phyloP scores from a whole-genome alignment of 2,888 invertebrate species.

The Lochmaea crataegi region DNA sequence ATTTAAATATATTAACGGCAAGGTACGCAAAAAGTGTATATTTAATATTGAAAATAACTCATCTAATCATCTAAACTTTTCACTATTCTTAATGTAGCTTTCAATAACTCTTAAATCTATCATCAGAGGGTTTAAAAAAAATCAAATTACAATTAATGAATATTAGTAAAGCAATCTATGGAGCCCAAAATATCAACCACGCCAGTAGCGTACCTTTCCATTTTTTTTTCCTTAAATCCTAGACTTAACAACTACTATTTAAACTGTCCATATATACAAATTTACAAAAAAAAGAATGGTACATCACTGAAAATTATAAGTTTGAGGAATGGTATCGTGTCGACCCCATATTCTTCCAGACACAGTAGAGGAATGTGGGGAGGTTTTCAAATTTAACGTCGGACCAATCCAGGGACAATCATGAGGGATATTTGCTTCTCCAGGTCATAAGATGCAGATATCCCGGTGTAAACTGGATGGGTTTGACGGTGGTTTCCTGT shows the following conservation, averaged over 20 bases:
- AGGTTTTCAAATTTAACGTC: constrained; percentile 41
- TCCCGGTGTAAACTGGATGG: constrained; percentile 48
- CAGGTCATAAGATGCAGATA: constrained; percentile 59
- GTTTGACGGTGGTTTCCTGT: constrained; percentile 37
- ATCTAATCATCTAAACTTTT: constrained; percentile 50
- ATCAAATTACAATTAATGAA: constrained; percentile 26
- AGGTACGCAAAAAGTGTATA: constrained; percentile 54
- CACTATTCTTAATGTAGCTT: constrained; percentile 48
- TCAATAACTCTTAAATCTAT: constrained; percentile 46
- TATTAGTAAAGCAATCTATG: constrained; percentile 43
- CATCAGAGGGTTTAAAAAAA: constrained; percentile 58
- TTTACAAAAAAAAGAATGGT: constrained; percentile 41
- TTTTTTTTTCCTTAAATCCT: constrained; percentile 19
- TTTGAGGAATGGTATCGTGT: constrained; percentile 41
- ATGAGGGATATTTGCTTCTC: constrained; percentile 56
- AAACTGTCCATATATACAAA: constrained; percentile 61
- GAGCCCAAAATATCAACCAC: constrained; percentile 40
- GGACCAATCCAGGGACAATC: constrained; percentile 53
- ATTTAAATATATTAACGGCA: constrained; percentile 47
- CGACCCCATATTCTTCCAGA: constrained; percentile 50
- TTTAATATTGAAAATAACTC: constrained; percentile 60
- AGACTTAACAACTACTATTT: constrained; percentile 46
- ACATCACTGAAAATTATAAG: constrained; percentile 41
- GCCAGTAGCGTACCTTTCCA: constrained; percentile 37
- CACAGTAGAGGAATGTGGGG: constrained; percentile 52